Evolutionary conservation across 2,888 invertebrate species (phyloP).

Genomic region (Linnaemya vulpina): DNA sequence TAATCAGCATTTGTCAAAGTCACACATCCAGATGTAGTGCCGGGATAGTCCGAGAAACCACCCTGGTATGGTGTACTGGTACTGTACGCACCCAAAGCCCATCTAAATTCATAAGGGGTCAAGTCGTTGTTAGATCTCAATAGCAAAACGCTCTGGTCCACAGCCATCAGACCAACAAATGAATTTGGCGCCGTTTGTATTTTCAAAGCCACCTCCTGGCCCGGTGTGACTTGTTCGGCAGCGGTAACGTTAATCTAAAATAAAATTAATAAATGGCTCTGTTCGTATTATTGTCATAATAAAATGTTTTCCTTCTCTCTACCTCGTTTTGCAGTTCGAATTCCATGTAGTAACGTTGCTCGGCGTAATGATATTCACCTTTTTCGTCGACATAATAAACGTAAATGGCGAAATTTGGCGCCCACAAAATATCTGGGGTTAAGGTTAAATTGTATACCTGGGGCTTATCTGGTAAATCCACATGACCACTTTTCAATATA

Average conservation of each 20-base stretch:
- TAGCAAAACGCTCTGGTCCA: conserved; percentile 91
- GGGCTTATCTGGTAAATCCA: conserved; percentile 84
- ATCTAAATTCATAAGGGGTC: conserved; percentile 84
- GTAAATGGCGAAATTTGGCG: conserved; percentile 91
- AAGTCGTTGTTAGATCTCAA: conserved; percentile 86
- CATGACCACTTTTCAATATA: conserved; percentile 89
- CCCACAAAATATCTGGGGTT: conserved; percentile 89
- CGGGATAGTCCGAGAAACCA: conserved; percentile 80
- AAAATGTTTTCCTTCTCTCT: background rate
- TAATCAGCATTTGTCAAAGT: conserved; percentile 82
- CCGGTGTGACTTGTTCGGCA: conserved; percentile 89
- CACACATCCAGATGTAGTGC: conserved; percentile 78
- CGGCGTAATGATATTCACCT: conserved; percentile 92
- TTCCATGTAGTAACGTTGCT: conserved; percentile 90
- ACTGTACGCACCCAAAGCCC: conserved; percentile 87
- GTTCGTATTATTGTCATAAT: no score
- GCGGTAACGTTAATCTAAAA: conserved; percentile 87
- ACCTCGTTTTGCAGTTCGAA: conserved; percentile 85
- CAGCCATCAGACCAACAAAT: conserved; percentile 92
- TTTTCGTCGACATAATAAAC: conserved; percentile 90
- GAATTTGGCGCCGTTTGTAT: conserved; percentile 94
- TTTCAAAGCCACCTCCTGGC: conserved; percentile 89
- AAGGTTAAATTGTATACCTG: conserved; percentile 86
- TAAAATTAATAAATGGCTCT: background rate
- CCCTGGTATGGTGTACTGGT: conserved; percentile 82